Conservation (phyloP, 2,797 vertebrate species). For the Threskiornis aethiopicus region DNA sequence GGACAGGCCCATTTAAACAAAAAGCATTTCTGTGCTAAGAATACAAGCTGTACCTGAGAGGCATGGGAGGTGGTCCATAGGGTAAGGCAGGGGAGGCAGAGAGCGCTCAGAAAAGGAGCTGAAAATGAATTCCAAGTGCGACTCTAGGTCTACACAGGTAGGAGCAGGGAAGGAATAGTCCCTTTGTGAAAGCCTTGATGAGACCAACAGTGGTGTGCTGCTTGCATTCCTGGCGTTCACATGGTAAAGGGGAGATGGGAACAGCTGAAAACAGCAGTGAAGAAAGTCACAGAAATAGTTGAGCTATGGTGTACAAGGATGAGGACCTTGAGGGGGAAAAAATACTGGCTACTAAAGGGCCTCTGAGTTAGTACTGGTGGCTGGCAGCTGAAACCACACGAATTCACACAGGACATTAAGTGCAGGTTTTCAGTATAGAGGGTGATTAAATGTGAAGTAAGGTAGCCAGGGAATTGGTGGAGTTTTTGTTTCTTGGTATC, state of each 20-base stretch:
- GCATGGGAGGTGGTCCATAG: background rate
- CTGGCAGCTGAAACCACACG: background rate
- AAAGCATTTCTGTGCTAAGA: background rate
- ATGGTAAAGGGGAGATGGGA: background rate
- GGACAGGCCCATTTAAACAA: background rate
- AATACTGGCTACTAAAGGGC: background rate
- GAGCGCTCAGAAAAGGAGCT: background rate
- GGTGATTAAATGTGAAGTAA: background rate
- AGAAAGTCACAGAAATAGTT: background rate
- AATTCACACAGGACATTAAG: background rate
- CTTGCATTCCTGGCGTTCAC: background rate
- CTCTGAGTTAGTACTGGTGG: background rate
- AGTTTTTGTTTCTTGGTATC: background rate
- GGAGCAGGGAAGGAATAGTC: background rate
- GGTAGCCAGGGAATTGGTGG: background rate
- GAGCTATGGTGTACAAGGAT: rapidly evolving
- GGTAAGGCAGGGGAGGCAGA: background rate
- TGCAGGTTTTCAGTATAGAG: background rate
- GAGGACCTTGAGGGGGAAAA: background rate
- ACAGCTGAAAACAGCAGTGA: background rate
- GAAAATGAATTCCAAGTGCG: background rate
- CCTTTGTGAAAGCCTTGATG: background rate
- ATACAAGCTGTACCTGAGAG: background rate
- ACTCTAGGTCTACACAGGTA: background rate
- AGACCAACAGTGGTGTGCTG: background rate